Evolutionary conservation across 2,888 invertebrate species (phyloP).

Genomic region (Coremacera marginata): DNA sequence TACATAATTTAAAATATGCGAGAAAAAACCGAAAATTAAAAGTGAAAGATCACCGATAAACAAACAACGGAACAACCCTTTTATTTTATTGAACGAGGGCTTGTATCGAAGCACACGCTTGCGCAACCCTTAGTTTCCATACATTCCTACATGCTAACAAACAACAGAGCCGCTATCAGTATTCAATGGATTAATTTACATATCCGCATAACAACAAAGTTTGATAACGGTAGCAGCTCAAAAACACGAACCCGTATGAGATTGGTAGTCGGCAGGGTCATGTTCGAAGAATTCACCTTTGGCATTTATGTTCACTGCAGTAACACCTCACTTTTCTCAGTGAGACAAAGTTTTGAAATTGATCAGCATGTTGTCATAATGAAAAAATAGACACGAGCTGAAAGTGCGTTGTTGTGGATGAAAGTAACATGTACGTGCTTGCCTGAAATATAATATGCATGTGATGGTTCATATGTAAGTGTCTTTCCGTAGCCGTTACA

Average conservation of each 20-base stretch:
- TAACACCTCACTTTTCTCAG: background rate
- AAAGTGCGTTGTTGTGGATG: constrained; percentile 28
- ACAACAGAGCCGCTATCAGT: background rate
- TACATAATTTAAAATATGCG: constrained; percentile 17
- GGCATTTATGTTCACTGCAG: constrained; percentile 40
- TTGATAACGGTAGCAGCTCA: constrained; percentile 33
- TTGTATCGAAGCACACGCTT: background rate
- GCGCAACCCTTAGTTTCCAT: constrained; percentile 26
- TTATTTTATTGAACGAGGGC: background rate
- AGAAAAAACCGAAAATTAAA: constrained; percentile 46
- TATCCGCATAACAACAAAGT: background rate
- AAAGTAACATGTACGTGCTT: background rate
- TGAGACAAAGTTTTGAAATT: background rate
- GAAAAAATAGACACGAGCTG: constrained; percentile 24
- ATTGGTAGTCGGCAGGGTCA: constrained; percentile 50
- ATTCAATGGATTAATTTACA: background rate
- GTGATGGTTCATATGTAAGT: background rate
- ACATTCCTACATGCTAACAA: background rate
- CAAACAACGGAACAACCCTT: constrained; percentile 27
- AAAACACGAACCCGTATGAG: constrained; percentile 33
- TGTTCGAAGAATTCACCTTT: constrained; percentile 54
- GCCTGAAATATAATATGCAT: constrained; percentile 25
- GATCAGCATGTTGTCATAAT: background rate
- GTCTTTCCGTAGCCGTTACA: background rate
- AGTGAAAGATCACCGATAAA: constrained; percentile 45